A percentile compares a stretch with the other conserved stretches of the same genome.
Evolutionary conservation across 2,888 invertebrate species (phyloP).

Genomic region (Pterostichus niger): DNA sequence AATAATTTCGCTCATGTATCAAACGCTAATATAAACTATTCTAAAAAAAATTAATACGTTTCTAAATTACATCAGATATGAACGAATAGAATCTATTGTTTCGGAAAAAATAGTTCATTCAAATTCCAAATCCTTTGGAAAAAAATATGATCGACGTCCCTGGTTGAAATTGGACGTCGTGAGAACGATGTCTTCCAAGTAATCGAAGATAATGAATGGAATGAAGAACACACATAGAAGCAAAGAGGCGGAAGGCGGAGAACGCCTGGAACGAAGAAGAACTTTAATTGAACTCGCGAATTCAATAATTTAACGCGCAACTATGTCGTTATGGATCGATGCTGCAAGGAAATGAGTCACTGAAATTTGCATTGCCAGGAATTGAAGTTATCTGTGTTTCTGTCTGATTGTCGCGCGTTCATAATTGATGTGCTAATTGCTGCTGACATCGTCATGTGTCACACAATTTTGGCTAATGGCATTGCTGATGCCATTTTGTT

Average conservation of each 20-base stretch:
- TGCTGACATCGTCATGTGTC: constrained; percentile 23
- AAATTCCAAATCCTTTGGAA: no score
- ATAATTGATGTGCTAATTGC: constrained; percentile 61
- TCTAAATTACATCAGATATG: no score
- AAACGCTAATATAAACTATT: no score
- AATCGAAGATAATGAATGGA: constrained; percentile 56
- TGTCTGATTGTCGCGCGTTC: constrained; percentile 51
- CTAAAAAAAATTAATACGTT: no score
- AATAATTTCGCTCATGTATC: no score
- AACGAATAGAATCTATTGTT: no score
- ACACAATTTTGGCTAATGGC: constrained; percentile 44
- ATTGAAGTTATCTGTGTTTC: constrained; percentile 54
- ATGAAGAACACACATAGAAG: constrained; percentile 58
- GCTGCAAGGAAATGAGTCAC: constrained; percentile 47
- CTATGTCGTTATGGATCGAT: constrained; percentile 45
- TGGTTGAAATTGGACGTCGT: neutral
- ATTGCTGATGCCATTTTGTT: constrained; percentile 24
- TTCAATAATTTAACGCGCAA: constrained; percentile 59
- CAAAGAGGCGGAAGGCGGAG: neutral
- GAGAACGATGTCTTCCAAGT: neutral
- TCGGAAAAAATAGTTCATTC: no score
- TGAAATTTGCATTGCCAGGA: constrained; percentile 51
- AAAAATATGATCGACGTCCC: no score
- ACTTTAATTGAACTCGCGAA: constrained; percentile 57
- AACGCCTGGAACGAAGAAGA: constrained; percentile 30